A percentile compares a stretch with the other conserved stretches of the same genome.
phyloP scores from a whole-genome alignment of 2,113 vertebrate species.

The Etheostoma spectabile region DNA sequence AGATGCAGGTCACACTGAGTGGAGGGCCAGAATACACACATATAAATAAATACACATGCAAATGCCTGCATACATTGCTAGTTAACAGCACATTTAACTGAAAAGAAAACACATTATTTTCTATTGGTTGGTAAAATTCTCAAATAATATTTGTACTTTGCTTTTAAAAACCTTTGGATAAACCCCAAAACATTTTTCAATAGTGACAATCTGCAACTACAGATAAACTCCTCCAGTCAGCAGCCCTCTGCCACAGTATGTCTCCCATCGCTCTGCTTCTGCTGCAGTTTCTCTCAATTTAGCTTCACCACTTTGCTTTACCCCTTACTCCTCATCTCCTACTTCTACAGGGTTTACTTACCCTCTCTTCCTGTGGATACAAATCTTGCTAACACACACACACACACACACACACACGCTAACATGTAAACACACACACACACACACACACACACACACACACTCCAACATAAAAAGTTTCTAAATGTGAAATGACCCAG shows the following conservation, averaged over 20 bases:
- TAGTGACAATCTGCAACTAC: constrained; percentile 11
- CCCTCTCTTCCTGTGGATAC: not conserved
- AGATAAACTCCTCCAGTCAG: constrained; percentile 54
- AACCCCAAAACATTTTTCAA: not conserved
- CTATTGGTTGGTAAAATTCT: not conserved
- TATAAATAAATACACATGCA: constrained; percentile 22
- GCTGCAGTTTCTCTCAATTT: constrained; percentile 53
- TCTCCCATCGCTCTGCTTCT: constrained; percentile 38
- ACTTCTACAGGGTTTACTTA: not conserved
- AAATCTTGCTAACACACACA: not conserved
- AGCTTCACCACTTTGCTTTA: not conserved
- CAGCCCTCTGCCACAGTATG: constrained; percentile 22
- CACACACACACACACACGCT: not conserved
- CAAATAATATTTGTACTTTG: not conserved
- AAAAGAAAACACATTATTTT: not conserved
- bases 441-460: not conserved
- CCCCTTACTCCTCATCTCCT: constrained; percentile 6
- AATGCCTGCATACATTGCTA: not conserved
- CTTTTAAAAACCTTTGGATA: constrained; percentile 1
- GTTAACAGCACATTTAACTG: not conserved
- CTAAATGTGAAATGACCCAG: constrained; percentile 37
- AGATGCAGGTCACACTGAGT: constrained; percentile 87
- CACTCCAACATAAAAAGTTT: constrained; percentile 44
- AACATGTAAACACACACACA: not conserved
- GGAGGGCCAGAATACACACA: constrained; percentile 39